phyloP scores from a whole-genome alignment of 2,888 invertebrate species.

The Pachycephus smyrnensis region DNA sequence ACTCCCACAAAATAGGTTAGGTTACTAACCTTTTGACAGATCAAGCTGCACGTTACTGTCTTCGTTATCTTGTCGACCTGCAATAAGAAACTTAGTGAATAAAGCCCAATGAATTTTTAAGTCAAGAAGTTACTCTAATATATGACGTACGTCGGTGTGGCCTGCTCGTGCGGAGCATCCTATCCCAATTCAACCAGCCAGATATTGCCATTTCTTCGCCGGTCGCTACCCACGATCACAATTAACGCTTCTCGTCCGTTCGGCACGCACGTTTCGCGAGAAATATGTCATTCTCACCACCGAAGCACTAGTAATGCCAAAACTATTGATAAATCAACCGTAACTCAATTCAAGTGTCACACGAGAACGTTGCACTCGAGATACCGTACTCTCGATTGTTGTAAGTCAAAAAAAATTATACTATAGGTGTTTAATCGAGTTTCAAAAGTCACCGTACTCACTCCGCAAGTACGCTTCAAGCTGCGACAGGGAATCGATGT shows the following conservation, averaged over 20 bases:
- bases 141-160: slow-evolving; percentile 66
- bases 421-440: slow-evolving; percentile 16
- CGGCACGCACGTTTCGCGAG: slow-evolving; percentile 38
- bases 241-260: slow-evolving; percentile 49
- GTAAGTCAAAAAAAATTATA: slow-evolving; percentile 11
- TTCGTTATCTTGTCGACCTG: slow-evolving; percentile 69
- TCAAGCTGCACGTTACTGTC: slow-evolving; percentile 73
- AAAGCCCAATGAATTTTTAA: slow-evolving; percentile 23
- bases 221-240: slow-evolving; percentile 54
- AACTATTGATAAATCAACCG: slow-evolving; percentile 44
- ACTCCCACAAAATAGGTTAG: slow-evolving; percentile 44
- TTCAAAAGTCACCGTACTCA: slow-evolving; percentile 9
- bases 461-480: not conserved
- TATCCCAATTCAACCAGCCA: slow-evolving; percentile 69
- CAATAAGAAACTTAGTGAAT: slow-evolving; percentile 30
- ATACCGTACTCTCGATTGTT: slow-evolving; percentile 16
- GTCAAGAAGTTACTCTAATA: slow-evolving; percentile 23
- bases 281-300: slow-evolving; percentile 47
- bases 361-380: slow-evolving; percentile 34
- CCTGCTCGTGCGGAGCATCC: slow-evolving; percentile 66
- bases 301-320: slow-evolving; percentile 45
- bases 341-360: slow-evolving; percentile 44
- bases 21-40: slow-evolving; percentile 69
- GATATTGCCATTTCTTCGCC: slow-evolving; percentile 68
- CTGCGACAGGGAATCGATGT: not conserved